Percentiles rank a stretch among this genome's conserved stretches.
Conservation (phyloP, 2,797 vertebrate genomes). For the Acipenser transmontanus region DNA sequence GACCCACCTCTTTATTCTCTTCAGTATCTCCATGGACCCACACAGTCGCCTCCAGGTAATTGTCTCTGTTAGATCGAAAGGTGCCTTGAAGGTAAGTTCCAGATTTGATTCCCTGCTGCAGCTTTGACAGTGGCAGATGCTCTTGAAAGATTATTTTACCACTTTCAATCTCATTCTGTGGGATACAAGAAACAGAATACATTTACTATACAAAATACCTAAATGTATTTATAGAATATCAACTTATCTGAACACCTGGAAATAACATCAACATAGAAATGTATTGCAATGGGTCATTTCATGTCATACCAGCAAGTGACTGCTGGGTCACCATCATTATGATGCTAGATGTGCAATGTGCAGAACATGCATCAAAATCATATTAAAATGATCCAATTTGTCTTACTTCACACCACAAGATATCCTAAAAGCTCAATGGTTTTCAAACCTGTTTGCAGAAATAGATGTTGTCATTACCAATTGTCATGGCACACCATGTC, state of each 20-base stretch:
- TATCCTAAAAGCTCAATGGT: too few species aligned
- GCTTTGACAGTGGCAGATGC: conserved; percentile 83
- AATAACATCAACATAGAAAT: not conserved
- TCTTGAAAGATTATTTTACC: conserved; percentile 84
- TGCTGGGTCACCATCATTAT: too few species aligned
- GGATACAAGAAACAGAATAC: conserved; percentile 3
- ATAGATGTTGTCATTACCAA: too few species aligned
- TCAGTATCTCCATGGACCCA: conserved; percentile 81
- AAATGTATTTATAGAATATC: conserved; percentile 4
- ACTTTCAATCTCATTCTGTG: conserved; percentile 77
- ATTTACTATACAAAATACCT: not conserved
- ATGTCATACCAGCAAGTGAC: not conserved
- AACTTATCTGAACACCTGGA: not conserved
- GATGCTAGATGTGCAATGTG: too few species aligned
- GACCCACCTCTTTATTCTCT: conserved; percentile 76
- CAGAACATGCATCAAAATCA: too few species aligned
- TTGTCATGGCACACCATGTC: too few species aligned
- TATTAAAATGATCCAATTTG: too few species aligned
- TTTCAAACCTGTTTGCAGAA: too few species aligned
- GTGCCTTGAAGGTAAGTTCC: conserved; percentile 83
- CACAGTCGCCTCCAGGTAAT: conserved; percentile 92
- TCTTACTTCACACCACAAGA: too few species aligned
- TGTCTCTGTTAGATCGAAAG: conserved; percentile 86
- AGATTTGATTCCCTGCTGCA: conserved; percentile 89
- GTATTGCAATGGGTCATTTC: not conserved